Evolutionary conservation across 1,140 invertebrate species (phyloP).

Genomic region (Lordiphosa collinella): DNA sequence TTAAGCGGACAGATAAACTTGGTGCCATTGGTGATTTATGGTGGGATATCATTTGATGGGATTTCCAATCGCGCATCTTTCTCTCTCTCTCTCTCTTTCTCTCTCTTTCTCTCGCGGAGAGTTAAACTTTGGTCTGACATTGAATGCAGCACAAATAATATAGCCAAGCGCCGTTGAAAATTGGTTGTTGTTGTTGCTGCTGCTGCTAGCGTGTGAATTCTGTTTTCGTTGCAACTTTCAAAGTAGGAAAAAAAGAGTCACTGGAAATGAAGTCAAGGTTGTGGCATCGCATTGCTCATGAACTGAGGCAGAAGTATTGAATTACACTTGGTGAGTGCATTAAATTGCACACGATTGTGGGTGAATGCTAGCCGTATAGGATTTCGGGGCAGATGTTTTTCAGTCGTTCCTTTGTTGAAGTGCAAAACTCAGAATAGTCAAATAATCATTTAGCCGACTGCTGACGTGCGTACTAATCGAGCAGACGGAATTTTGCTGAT

Average conservation of each 20-base stretch:
- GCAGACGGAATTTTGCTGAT: conserved; percentile 9
- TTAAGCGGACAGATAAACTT: conserved; percentile 61
- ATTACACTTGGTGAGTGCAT: conserved; percentile 47
- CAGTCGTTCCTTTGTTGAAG: neutral
- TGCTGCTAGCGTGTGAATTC: conserved; percentile 58
- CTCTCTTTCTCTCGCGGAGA: conserved; percentile 6
- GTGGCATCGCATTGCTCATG: conserved; percentile 46
- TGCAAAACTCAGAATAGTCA: no score
- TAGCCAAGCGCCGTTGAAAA: conserved; percentile 44
- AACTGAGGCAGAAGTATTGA: conserved; percentile 40
- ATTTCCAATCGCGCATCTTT: conserved; percentile 8
- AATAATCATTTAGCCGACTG: conserved; percentile 11
- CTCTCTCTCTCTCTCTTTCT: conserved; percentile 6
- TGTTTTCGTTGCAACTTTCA: conserved; percentile 75
- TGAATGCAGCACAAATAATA: conserved; percentile 34
- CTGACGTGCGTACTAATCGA: neutral
- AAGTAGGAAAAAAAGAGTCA: conserved; percentile 54
- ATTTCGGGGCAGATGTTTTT: conserved; percentile 29
- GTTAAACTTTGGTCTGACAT: conserved; percentile 52
- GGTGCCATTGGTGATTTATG: conserved; percentile 75
- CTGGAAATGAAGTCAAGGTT: conserved; percentile 71
- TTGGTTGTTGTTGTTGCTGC: conserved; percentile 22
- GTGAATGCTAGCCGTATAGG: conserved; percentile 36
- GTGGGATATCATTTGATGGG: conserved; percentile 63
- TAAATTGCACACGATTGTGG: conserved; percentile 48